A percentile compares a stretch with the other conserved stretches of the same genome.
Evolutionary conservation across 2,888 invertebrate species (phyloP).

Genomic region (Celastrina argiolus): DNA sequence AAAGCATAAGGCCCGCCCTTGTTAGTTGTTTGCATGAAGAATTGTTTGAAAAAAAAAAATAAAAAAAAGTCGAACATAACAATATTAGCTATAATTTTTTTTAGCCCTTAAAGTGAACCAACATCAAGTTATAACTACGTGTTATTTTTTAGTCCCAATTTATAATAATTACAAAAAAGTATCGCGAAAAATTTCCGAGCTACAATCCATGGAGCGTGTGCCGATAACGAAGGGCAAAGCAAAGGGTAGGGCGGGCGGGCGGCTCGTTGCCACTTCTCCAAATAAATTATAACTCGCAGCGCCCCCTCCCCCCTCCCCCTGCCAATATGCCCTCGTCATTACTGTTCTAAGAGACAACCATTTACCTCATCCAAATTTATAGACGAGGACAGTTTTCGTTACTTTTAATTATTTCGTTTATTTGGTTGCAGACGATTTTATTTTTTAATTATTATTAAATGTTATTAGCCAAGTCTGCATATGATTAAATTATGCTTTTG

Average conservation of each 20-base stretch:
- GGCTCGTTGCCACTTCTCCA: conserved; percentile 77
- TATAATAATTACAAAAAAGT: neutral
- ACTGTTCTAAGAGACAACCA: conserved; percentile 48
- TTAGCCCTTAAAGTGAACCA: too few relatives aligned
- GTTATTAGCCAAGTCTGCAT: neutral
- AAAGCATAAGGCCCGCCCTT: too few relatives aligned
- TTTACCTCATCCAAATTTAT: conserved; percentile 24
- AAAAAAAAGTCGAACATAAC: too few relatives aligned
- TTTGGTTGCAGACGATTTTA: neutral
- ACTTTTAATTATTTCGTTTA: neutral
- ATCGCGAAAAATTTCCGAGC: conserved; percentile 43
- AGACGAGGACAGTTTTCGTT: neutral
- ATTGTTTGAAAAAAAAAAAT: too few relatives aligned
- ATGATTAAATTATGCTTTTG: neutral
- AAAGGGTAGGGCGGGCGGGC: conserved; percentile 74
- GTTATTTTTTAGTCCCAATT: conserved; percentile 26
- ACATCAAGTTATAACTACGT: too few relatives aligned
- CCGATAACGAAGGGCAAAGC: conserved; percentile 77
- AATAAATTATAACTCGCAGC: conserved; percentile 77
- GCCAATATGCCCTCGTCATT: conserved; percentile 48
- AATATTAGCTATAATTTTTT: too few relatives aligned
- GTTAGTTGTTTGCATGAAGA: too few relatives aligned
- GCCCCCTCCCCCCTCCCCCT: conserved; percentile 55
- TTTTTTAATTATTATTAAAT: neutral
- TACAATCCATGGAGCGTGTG: conserved; percentile 54